phyloP scores from a whole-genome alignment of 2,888 invertebrate genomes.

The Neoascia interrupta region DNA sequence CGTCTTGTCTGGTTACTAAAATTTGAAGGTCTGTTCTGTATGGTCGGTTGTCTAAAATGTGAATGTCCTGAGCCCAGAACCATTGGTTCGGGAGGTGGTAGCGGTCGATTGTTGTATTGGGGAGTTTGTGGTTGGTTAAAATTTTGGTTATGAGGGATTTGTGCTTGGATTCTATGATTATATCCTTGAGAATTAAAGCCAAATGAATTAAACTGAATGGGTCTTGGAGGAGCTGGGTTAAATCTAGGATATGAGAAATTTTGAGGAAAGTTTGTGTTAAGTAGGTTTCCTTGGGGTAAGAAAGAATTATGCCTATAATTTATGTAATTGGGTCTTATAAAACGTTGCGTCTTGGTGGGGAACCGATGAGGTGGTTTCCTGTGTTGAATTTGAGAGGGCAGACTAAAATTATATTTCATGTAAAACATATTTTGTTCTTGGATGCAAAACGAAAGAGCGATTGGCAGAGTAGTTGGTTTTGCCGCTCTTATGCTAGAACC shows the following conservation, averaged over 20 bases:
- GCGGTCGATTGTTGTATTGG: not conserved
- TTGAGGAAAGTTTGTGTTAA: too few relatives aligned
- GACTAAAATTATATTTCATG: not conserved
- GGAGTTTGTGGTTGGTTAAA: too few relatives aligned
- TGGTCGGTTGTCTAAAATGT: not conserved
- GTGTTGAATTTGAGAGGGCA: too few relatives aligned
- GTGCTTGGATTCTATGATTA: too few relatives aligned
- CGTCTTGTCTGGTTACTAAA: not conserved
- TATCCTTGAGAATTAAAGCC: too few relatives aligned
- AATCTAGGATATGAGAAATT: too few relatives aligned
- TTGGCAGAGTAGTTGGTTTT: not conserved
- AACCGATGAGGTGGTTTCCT: not conserved
- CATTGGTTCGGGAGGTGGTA: constrained; percentile 31
- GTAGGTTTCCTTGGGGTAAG: too few relatives aligned
- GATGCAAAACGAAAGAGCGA: not conserved
- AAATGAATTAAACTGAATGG: too few relatives aligned
- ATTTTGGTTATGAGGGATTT: too few relatives aligned
- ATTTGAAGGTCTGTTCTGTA: not conserved
- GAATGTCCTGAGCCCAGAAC: constrained; percentile 16
- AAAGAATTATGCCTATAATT: too few relatives aligned
- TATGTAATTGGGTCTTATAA: not conserved
- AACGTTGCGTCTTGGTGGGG: not conserved
- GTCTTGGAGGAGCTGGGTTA: too few relatives aligned
- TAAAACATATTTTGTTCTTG: not conserved
- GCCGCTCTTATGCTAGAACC: not conserved